Percentiles rank a stretch among this genome's conserved stretches.
These are phyloP conservation scores for Archaeoteleia sp. DNA, from an alignment of 2,888 invertebrate species.

Conservation along the genomic window DNA sequence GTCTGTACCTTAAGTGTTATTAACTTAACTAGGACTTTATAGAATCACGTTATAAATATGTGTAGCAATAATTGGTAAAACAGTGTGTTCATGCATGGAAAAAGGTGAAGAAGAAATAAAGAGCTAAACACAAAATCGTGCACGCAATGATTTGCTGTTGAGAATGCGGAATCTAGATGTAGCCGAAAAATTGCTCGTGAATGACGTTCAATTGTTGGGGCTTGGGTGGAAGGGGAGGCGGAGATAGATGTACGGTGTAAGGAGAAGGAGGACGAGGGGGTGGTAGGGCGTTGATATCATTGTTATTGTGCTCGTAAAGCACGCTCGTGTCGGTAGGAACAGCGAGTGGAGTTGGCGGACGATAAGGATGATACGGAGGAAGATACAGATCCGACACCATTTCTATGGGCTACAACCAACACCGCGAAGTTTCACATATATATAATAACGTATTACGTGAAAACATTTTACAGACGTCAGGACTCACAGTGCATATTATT, in stretches of 20 bases:
- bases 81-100: too few species aligned
- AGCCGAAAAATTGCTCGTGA: slow-evolving; percentile 77
- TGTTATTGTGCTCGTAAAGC: slow-evolving; percentile 70
- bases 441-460: not conserved
- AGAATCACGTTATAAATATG: too few species aligned
- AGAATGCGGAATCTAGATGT: slow-evolving; percentile 62
- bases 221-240: slow-evolving; percentile 73
- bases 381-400: slow-evolving; percentile 86
- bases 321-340: slow-evolving; percentile 51
- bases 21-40: too few species aligned
- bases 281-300: slow-evolving; percentile 60
- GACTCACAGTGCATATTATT: slow-evolving; percentile 6
- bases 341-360: slow-evolving; percentile 69
- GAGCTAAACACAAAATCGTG: slow-evolving; percentile 6
- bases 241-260: slow-evolving; percentile 68
- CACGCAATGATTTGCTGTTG: slow-evolving; percentile 1
- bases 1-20: too few species aligned
- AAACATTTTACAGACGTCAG: not conserved
- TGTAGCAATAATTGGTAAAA: too few species aligned
- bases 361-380: slow-evolving; percentile 76
- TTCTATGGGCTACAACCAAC: slow-evolving; percentile 81
- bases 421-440: slow-evolving; percentile 59
- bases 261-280: slow-evolving; percentile 73
- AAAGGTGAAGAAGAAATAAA: slow-evolving; percentile 4
- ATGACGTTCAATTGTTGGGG: slow-evolving; percentile 74